A percentile compares a stretch with the other conserved stretches of the same genome.
These are phyloP conservation scores for Erithacus rubecula DNA, from an alignment of 2,797 vertebrate species.

Conservation along the genomic window DNA sequence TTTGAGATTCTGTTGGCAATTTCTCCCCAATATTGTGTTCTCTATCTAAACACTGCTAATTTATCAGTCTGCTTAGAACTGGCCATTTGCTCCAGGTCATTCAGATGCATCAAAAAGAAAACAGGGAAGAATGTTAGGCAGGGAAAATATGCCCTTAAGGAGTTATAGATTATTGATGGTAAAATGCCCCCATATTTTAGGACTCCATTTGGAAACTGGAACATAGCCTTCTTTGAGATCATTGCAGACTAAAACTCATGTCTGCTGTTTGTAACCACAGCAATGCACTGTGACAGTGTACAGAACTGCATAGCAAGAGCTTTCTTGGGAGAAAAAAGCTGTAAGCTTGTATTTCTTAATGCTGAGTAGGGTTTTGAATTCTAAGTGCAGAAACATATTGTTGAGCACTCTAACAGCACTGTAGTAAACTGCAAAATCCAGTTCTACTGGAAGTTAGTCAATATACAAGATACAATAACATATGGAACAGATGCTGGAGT, in stretches of 20 bases:
- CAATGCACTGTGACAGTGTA: neutral
- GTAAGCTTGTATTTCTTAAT: neutral
- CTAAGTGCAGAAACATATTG: neutral
- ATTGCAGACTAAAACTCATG: neutral
- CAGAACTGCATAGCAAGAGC: neutral
- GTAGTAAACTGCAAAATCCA: neutral
- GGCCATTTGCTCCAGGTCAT: neutral
- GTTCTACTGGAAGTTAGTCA: neutral
- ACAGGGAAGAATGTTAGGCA: neutral
- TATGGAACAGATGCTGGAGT: conserved; percentile 26
- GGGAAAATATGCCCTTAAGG: neutral
- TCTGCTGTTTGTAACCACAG: neutral
- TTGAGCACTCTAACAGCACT: neutral
- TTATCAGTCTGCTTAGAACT: neutral
- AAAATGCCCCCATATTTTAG: neutral
- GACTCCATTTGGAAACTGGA: neutral
- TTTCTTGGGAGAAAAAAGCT: neutral
- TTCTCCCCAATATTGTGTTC: neutral
- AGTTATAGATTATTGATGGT: neutral
- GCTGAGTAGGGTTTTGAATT: conserved; percentile 2
- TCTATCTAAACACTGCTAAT: neutral
- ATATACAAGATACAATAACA: neutral
- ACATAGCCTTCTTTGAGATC: neutral
- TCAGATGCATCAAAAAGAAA: neutral
- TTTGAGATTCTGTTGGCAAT: neutral